phyloP scores from a whole-genome alignment of 2,888 invertebrate species.

The Thymelicus lineola region DNA sequence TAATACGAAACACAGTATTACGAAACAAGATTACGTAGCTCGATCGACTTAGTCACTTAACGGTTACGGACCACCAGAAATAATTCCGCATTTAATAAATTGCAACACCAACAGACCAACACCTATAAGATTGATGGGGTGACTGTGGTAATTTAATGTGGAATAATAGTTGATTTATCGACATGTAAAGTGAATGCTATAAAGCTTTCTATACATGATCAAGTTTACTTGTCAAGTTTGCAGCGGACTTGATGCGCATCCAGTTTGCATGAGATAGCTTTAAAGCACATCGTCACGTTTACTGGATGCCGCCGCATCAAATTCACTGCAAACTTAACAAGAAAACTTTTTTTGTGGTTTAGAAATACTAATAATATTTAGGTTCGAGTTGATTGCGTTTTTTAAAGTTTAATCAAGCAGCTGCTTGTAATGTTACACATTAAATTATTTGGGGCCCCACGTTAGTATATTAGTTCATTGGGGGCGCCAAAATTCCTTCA shows the following conservation, averaged over 20 bases:
- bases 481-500: too few species aligned
- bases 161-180: conserved; percentile 20
- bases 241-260: too few species aligned
- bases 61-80: conserved; percentile 24
- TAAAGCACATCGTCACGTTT: too few species aligned
- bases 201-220: too few species aligned
- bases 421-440: not conserved
- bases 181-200: conserved; percentile 12
- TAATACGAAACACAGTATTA: conserved; percentile 39
- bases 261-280: too few species aligned
- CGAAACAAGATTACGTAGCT: conserved; percentile 39
- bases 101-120: conserved; percentile 7
- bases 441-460: too few species aligned
- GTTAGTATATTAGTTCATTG: too few species aligned
- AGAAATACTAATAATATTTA: not conserved
- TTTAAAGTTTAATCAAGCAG: not conserved
- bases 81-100: conserved; percentile 27
- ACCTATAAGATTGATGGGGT: conserved; percentile 15
- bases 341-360: too few species aligned
- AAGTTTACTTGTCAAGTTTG: too few species aligned
- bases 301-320: too few species aligned
- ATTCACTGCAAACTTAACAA: too few species aligned
- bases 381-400: not conserved
- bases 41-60: conserved; percentile 17
- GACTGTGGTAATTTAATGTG: conserved; percentile 22